A percentile compares a stretch with the other conserved stretches of the same genome.
Conservation (phyloP, 2,888 invertebrate genomes). For the Tiphia femorata region DNA sequence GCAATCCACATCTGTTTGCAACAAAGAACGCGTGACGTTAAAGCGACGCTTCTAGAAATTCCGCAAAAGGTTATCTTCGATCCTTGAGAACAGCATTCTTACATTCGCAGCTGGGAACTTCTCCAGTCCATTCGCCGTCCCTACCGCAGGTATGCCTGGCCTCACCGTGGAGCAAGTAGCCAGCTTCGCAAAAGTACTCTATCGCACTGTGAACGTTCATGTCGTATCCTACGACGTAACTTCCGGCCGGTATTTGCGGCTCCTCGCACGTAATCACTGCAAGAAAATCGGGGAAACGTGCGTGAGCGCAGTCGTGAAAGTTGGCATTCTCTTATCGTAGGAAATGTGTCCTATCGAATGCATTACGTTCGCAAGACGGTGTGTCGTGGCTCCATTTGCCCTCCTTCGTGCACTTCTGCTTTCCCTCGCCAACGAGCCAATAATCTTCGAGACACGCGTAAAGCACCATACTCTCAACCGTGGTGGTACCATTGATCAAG, state of each 20-base stretch:
- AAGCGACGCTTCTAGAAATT: neutral
- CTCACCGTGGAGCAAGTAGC: constrained; percentile 84
- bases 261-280: constrained; percentile 88
- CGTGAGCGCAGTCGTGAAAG: neutral
- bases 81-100: constrained; percentile 58
- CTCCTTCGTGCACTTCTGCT: constrained; percentile 82
- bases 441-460: constrained; percentile 87
- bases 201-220: constrained; percentile 90
- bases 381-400: constrained; percentile 90
- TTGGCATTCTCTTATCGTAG: neutral
- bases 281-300: constrained; percentile 42
- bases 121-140: constrained; percentile 87
- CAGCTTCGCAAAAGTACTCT: constrained; percentile 89
- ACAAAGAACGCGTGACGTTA: too few species aligned
- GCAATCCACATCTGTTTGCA: constrained; percentile 85
- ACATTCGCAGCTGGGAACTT: constrained; percentile 88
- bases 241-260: constrained; percentile 87
- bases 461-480: constrained; percentile 82
- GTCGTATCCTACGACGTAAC: constrained; percentile 90
- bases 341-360: constrained; percentile 1
- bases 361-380: constrained; percentile 86
- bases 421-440: constrained; percentile 81
- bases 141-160: constrained; percentile 78
- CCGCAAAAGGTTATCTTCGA: neutral
- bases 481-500: constrained; percentile 84